Evolutionary conservation across 2,113 vertebrate genomes (phyloP), one percentile per base, ranked within the genome.

Genomic region (Noturus placidus): DNA sequence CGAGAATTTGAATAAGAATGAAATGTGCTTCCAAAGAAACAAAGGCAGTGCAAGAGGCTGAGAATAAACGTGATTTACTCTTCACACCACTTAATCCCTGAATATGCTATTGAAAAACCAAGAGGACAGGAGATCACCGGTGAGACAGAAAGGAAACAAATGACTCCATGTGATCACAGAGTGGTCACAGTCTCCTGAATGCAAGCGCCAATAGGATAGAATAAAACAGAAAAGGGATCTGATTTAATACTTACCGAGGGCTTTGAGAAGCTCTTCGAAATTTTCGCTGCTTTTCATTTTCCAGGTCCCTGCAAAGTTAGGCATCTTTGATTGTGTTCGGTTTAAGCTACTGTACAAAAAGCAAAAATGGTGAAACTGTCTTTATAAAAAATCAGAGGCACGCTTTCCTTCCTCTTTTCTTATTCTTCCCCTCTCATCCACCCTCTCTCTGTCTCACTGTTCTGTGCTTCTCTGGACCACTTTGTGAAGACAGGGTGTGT

Each of bases 281-380:
- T 98, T 96, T 93, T 97, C 96, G 86, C 97, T 98, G 96, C 94
- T 96, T 88, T 90, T 94, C 97, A 98, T 98, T 93, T 97, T 98
- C 97, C 97, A 98, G 92, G 91, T 96, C 63, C 97, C 97, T 79
- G 96, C 93, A 88, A 98, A 98, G 95, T 96, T 95, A 80, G 96
- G 94, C 98, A 99, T 99, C 91, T 91, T 89, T 84, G 89, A 4
- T 61, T 33, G 61, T 33, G 38, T 81, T 30, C 4, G 30, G 54
- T 9, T 57, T 81, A 35, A 80, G 78, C 57, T 65, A 50, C 15
- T 83, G 52, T 61, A 52, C 14, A 50, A 65, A 65, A 83, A 30
- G 5, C 19, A 59, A 59, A 80, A 80, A 59, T 69, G 20, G 3
- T 42, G 27, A 86, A 67, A 54, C 14, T 6, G 22, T 67, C 5